Conservation (phyloP, 2,797 vertebrate genomes). For the Bovichtus diacanthus region DNA sequence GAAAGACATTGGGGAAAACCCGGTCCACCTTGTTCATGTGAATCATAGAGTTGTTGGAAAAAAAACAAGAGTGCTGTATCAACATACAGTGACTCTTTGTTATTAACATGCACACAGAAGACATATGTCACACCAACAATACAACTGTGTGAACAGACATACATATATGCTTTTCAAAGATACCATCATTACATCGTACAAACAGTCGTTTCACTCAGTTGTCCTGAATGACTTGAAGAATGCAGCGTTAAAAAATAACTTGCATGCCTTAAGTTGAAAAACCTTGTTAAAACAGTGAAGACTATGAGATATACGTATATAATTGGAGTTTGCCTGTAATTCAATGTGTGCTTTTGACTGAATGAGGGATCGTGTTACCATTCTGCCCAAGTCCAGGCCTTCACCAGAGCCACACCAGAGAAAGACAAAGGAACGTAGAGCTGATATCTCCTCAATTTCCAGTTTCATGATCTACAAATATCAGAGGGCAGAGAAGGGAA, state of each 20-base stretch:
- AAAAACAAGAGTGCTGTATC: no score
- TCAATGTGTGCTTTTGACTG: not conserved
- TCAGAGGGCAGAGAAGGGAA: slow-evolving; percentile 9
- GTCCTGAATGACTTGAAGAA: not conserved
- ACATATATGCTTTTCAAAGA: not conserved
- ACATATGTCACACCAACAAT: not conserved
- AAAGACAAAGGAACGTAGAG: slow-evolving; percentile 94
- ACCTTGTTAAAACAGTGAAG: not conserved
- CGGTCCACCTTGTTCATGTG: no score
- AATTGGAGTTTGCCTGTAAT: not conserved
- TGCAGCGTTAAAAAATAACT: not conserved
- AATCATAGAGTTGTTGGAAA: no score
- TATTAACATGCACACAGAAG: no score
- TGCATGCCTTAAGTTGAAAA: not conserved
- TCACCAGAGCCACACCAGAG: slow-evolving; percentile 98
- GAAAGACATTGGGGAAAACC: no score
- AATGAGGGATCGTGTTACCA: slow-evolving; percentile 83
- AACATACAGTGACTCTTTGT: no score
- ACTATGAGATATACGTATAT: not conserved
- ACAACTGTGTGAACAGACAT: not conserved
- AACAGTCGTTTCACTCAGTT: not conserved
- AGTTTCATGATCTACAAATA: slow-evolving; percentile 95
- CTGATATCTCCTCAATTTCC: slow-evolving; percentile 97
- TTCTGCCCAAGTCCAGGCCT: slow-evolving; percentile 95
- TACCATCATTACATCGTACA: not conserved